phyloP scores from a whole-genome alignment of 1,140 invertebrate genomes.

The Trypoxylus dichotomus region DNA sequence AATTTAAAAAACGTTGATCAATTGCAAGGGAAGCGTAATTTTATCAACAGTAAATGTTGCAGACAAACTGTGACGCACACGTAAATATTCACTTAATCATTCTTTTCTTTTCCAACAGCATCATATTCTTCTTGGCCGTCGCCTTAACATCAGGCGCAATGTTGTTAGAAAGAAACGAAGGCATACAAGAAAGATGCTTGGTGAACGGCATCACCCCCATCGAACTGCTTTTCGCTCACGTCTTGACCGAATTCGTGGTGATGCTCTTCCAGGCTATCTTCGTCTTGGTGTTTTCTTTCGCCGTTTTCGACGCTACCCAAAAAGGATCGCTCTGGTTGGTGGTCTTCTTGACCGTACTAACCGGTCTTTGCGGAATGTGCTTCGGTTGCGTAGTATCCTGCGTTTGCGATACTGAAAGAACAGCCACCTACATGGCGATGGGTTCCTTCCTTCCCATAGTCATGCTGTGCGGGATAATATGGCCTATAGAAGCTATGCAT shows the following conservation, averaged over 20 bases:
- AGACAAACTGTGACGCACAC: too few relatives aligned
- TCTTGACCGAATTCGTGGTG: slow-evolving; percentile 84
- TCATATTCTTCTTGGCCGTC: slow-evolving; percentile 81
- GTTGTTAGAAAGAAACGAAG: slow-evolving; percentile 89
- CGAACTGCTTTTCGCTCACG: slow-evolving; percentile 82
- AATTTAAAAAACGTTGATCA: too few relatives aligned
- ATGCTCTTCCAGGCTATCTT: slow-evolving; percentile 83
- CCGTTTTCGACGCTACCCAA: slow-evolving; percentile 79
- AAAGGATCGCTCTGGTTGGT: slow-evolving; percentile 78
- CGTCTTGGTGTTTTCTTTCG: slow-evolving; percentile 81
- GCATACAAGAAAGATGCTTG: slow-evolving; percentile 83
- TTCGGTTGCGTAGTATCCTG: slow-evolving; percentile 91
- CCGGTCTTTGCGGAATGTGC: slow-evolving; percentile 91
- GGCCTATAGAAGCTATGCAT: slow-evolving; percentile 86
- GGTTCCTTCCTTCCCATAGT: slow-evolving; percentile 93
- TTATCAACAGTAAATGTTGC: too few relatives aligned
- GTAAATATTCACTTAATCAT: too few relatives aligned
- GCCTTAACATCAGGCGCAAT: slow-evolving; percentile 91
- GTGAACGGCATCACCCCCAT: slow-evolving; percentile 72
- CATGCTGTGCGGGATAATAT: slow-evolving; percentile 84
- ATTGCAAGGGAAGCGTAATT: too few relatives aligned
- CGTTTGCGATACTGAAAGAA: slow-evolving; percentile 84
- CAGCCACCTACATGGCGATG: slow-evolving; percentile 89
- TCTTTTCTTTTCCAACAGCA: slow-evolving; percentile 59
- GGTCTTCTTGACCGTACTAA: slow-evolving; percentile 74